phyloP scores from a whole-genome alignment of 2,888 invertebrate genomes.

The Mesoligia furuncula region DNA sequence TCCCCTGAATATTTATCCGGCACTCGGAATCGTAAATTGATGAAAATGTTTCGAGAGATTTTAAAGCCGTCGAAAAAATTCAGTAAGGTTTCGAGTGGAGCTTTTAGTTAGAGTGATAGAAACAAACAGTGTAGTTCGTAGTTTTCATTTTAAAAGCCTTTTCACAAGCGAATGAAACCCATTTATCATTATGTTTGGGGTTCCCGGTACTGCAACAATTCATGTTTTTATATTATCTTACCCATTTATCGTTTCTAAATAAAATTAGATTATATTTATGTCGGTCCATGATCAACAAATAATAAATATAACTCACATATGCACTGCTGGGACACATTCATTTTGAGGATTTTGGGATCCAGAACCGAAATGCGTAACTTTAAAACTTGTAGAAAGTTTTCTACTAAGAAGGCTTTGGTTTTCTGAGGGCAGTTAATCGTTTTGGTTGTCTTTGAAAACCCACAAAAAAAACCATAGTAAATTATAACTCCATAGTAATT shows the following conservation, averaged over 20 bases:
- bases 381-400: slow-evolving; percentile 15
- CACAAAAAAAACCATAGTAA: not conserved
- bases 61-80: not conserved
- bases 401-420: not conserved
- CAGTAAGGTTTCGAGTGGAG: not conserved
- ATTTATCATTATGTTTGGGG: not conserved
- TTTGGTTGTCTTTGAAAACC: not conserved
- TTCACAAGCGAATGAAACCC: too few species aligned
- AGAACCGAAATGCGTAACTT: slow-evolving; percentile 13
- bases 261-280: not conserved
- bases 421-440: not conserved
- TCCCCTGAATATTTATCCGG: slow-evolving; percentile 15
- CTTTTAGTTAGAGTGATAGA: not conserved
- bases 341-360: slow-evolving; percentile 1
- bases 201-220: not conserved
- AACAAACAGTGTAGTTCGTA: not conserved
- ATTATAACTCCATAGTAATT: not conserved
- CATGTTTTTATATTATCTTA: not conserved
- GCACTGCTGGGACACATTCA: slow-evolving; percentile 16
- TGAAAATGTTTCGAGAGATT: not conserved
- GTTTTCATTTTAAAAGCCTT: not conserved
- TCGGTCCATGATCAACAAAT: not conserved
- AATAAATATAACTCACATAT: not conserved
- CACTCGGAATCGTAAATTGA: not conserved
- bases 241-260: not conserved